A percentile compares a stretch with the other conserved stretches of the same genome.
Conservation (phyloP, 2,888 invertebrate genomes). For the Acanthosoma haemorrhoidale region DNA sequence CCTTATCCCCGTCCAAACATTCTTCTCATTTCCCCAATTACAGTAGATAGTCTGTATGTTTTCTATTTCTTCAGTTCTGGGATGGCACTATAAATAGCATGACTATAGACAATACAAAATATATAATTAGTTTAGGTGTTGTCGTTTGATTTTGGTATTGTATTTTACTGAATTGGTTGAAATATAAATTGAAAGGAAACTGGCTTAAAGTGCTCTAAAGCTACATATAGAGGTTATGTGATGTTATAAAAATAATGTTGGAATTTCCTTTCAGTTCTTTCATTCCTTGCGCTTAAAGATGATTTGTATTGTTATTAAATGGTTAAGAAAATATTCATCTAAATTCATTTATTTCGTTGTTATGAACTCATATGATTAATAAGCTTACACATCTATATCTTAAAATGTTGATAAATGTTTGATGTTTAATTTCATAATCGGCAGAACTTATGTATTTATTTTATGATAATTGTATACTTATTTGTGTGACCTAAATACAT, state of each 20-base stretch:
- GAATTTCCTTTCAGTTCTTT: slow-evolving; percentile 6
- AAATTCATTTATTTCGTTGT: not conserved
- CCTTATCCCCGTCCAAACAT: slow-evolving; percentile 20
- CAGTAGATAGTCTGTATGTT: not conserved
- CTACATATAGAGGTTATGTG: slow-evolving; percentile 8
- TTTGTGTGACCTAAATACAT: not conserved
- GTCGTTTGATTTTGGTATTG: not conserved
- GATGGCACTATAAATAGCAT: slow-evolving; percentile 4
- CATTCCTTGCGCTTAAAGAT: not conserved
- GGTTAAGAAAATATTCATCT: not conserved
- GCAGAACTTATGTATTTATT: not conserved
- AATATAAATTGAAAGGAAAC: not conserved
- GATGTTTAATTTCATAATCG: not conserved
- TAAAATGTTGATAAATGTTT: not conserved
- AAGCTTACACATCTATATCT: no score
- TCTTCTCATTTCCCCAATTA: not conserved
- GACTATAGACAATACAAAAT: slow-evolving; percentile 28
- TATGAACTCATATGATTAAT: not conserved
- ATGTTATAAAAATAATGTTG: not conserved
- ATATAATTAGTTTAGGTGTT: slow-evolving; percentile 11
- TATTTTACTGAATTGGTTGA: not conserved
- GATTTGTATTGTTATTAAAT: not conserved
- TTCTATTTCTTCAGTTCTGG: not conserved
- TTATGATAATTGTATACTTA: not conserved
- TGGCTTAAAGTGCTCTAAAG: no score